A percentile compares a stretch with the other conserved stretches of the same genome.
Conservation (phyloP, 2,888 invertebrate species). For the Calliphora vomitoria region DNA sequence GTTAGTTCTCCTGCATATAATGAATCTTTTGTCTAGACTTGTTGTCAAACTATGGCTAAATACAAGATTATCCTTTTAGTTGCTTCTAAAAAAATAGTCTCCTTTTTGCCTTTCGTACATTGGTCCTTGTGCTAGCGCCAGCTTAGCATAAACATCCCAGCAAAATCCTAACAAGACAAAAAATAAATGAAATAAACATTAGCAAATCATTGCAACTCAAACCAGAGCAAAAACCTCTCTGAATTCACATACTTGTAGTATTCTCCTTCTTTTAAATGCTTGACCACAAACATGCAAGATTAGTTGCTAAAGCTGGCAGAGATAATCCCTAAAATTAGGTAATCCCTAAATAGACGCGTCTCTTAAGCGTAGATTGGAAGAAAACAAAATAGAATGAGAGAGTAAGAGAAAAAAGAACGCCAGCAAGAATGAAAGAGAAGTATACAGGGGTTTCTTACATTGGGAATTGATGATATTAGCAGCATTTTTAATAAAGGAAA, state of each 20-base stretch:
- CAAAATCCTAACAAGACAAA: slow-evolving; percentile 42
- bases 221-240: not conserved
- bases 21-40: slow-evolving; percentile 70
- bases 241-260: not conserved
- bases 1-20: not conserved
- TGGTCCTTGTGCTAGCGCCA: slow-evolving; percentile 9
- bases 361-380: too few relatives aligned
- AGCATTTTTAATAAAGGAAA: too few relatives aligned
- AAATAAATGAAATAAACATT: slow-evolving; percentile 64
- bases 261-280: not conserved
- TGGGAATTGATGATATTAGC: too few relatives aligned
- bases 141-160: too few relatives aligned
- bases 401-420: too few relatives aligned
- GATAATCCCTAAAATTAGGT: too few relatives aligned
- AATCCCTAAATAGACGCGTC: too few relatives aligned
- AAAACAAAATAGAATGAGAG: too few relatives aligned
- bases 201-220: slow-evolving; percentile 20
- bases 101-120: not conserved
- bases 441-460: too few relatives aligned
- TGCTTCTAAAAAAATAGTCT: not conserved
- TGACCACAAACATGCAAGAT: not conserved
- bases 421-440: too few relatives aligned
- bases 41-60: slow-evolving; percentile 68
- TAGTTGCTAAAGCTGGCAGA: too few relatives aligned
- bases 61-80: slow-evolving; percentile 68